Evolutionary conservation across 2,113 vertebrate genomes (phyloP), one percentile per base, ranked within the genome.

Genomic region (Bombycilla garrulus): DNA sequence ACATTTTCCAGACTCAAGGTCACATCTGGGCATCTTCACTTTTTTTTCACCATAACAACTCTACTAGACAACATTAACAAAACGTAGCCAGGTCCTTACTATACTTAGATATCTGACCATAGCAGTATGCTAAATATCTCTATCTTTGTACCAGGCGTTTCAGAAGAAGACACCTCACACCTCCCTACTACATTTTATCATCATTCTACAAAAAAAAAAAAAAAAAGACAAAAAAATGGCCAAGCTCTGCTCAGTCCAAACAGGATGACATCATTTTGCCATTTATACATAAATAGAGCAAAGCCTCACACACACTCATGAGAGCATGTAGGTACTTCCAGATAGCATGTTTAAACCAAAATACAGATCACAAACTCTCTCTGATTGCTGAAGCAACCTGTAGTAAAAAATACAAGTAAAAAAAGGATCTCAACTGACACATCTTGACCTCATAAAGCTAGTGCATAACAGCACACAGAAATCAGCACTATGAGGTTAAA

Each of bases 1-100:
- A 80, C 31, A 60, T 78, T 95, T 96, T 96, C 90, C 93, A 97
- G 56, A 91, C 65, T 74, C 72, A 79, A 79, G 73, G 66, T 51
- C 53, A 92, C 23, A 72, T 58, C 85, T 91, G 64, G 93, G 94
- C 92, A 94, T 60, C 53, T 65, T 95, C 73, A 90, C 56, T 90
- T 89, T 95, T 91, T 90, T 89, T 95, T 91, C 82, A 87, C 67
- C 29, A 7, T 44, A 84, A 50, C 4, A 93, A n/a, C 35, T 74
- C 70, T 57, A 31, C 54, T 29, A 86, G 57, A 44, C 12, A 51
- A 36, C 42, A 74, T 22, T 76, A 72, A 33, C 17, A 62, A 66
- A 91, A 71, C 47, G 60, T 71, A 71, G 69, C 35, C 76, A 90
- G 54, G 19, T 87, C 35, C 73, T 64, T 19, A 45, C n/a, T 71